Evolutionary conservation across 2,797 vertebrate species (phyloP).

Genomic region (Agapornis canus): DNA sequence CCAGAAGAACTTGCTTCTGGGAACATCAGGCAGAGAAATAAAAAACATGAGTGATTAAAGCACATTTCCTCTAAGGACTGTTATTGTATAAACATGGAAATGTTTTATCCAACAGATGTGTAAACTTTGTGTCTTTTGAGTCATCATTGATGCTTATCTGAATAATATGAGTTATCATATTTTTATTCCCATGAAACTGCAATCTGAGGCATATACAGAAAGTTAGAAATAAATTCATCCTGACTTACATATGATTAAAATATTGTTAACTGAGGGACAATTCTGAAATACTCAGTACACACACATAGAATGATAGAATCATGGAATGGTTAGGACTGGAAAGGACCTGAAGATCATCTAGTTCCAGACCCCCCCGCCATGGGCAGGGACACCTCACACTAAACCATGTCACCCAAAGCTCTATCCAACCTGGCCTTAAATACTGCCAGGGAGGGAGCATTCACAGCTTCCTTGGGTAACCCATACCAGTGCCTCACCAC

Average conservation of each 20-base stretch:
- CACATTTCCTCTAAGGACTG: conserved; percentile 45
- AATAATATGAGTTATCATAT: neutral
- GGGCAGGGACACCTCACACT: neutral
- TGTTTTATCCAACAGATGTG: conserved; percentile 49
- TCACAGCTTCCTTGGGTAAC: neutral
- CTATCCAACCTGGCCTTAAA: neutral
- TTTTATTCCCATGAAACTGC: neutral
- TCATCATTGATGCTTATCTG: conserved; percentile 21
- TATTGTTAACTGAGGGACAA: neutral
- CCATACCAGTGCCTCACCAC: neutral
- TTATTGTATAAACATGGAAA: conserved; percentile 56
- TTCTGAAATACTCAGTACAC: neutral
- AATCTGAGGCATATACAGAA: neutral
- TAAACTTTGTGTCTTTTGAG: conserved; percentile 17
- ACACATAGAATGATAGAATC: neutral
- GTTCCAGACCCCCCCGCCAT: neutral
- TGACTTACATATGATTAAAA: neutral
- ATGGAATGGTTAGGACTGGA: neutral
- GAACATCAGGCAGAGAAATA: conserved; percentile 15
- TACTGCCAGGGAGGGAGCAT: neutral
- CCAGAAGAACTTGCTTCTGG: conserved; percentile 46
- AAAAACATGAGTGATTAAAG: conserved; percentile 50
- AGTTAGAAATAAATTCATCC: neutral
- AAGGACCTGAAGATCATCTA: neutral
- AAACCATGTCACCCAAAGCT: neutral